A percentile compares a stretch with the other conserved stretches of the same genome.
Conservation (phyloP, 2,113 vertebrate species). For the Coregonus clupeaformis region DNA sequence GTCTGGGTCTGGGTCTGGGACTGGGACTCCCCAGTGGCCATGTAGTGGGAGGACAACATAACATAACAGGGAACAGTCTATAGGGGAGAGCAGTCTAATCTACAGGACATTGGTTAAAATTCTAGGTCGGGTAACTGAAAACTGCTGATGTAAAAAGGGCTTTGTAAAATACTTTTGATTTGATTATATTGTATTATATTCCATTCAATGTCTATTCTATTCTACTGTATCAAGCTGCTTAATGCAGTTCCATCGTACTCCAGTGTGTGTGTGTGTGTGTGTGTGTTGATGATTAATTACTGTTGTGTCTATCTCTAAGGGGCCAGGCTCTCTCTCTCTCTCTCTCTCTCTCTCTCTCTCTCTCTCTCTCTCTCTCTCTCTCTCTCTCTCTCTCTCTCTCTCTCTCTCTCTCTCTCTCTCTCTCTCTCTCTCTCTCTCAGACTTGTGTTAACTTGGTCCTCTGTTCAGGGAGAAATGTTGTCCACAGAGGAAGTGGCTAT, state of each 20-base stretch:
- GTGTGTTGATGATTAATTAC: conserved; percentile 42
- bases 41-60: conserved; percentile 49
- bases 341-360: background rate
- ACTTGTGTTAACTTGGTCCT: conserved; percentile 23
- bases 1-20: too few species aligned
- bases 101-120: background rate
- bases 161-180: too few species aligned
- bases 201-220: background rate
- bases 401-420: too few species aligned
- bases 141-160: too few species aligned
- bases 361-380: conserved; percentile 16
- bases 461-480: too few species aligned
- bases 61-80: conserved; percentile 41
- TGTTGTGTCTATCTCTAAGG: conserved; percentile 56
- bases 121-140: background rate
- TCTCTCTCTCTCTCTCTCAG: background rate
- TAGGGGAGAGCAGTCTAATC: background rate
- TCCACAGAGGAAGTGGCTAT: conserved; percentile 59
- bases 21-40: conserved; percentile 45
- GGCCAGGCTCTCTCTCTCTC: conserved; percentile 30
- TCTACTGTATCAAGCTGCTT: background rate
- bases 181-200: background rate
- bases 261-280: background rate
- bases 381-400: conserved; percentile 14
- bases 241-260: background rate